Evolutionary conservation across 2,797 vertebrate species (phyloP), one percentile per base, ranked within the genome.

Genomic region (Gallinago nigripennis): DNA sequence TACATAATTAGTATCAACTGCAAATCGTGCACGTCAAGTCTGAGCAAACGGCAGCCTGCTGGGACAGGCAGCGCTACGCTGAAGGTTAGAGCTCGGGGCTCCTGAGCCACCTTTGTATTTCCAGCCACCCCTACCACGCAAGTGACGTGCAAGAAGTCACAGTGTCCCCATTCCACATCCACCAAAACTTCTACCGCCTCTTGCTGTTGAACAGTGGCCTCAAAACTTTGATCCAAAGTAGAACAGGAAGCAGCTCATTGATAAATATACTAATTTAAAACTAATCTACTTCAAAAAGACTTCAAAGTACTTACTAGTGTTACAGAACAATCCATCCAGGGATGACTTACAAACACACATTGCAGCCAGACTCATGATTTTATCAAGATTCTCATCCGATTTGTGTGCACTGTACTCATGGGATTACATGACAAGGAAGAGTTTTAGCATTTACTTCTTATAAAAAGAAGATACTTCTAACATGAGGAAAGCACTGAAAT

Each of bases 41-140:
- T 16, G 6, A 28, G 27, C 37, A 57, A 45, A 7, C 0, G 0
- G 39, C 43, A 84, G 68, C 58, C 77, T 46, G 12, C n/a, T 60
- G 43, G 27, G 51, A 56, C 31, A 64, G 35, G 2, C 13, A 51
- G 60, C 0, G 1, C 41, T 27, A 6, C 1, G 2, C 4, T 30
- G 14, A 16, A 64, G 15, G 45, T 8, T 12, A 60, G 7, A 65
- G 41, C 33, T 60, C 69, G 28, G 46, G 53, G 33, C 10, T 77
- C 8, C 30, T 14, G 3, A 18, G 1, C 0, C 0, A n/a, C 33
- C 13, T 46, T 4, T 30, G 9, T 3, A 41, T 27, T 84, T 90
- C 64, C 48, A 78, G 41, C 76, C 76, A 45, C 25, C 53, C 12
- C 15, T 9, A 19, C 21, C 10, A 33, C 3, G 15, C 64, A 43